A percentile compares a stretch with the other conserved stretches of the same genome.
These are phyloP conservation scores for Dasysyrphus albostriatus DNA, from an alignment of 2,888 invertebrate genomes.

Conservation along the genomic window DNA sequence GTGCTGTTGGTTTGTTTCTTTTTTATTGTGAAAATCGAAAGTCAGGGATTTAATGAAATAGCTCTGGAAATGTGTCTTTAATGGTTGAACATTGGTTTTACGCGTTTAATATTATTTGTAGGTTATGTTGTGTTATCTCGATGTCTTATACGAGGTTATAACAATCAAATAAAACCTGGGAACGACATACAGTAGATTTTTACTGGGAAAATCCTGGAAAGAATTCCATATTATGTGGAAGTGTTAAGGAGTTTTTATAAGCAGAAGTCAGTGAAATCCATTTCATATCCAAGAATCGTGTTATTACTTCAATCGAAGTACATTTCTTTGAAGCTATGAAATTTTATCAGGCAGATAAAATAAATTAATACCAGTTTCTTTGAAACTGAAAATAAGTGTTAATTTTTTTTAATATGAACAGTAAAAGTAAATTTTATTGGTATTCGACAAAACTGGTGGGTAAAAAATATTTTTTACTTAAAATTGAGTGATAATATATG, in stretches of 20 bases:
- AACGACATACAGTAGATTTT: constrained; percentile 60
- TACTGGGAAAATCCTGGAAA: constrained; percentile 27
- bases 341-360: constrained; percentile 1
- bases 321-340: background rate
- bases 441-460: background rate
- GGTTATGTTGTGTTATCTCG: constrained; percentile 59
- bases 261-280: background rate
- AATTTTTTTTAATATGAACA: background rate
- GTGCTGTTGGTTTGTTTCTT: constrained; percentile 8
- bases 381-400: background rate
- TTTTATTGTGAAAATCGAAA: constrained; percentile 14
- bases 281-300: background rate
- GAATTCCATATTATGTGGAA: background rate
- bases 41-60: constrained; percentile 58
- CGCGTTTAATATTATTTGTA: constrained; percentile 63
- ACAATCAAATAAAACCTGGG: constrained; percentile 67
- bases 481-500: background rate
- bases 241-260: no score
- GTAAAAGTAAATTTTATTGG: background rate
- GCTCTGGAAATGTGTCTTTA: constrained; percentile 60
- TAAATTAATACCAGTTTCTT: background rate
- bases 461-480: background rate
- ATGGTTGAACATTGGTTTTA: constrained; percentile 49
- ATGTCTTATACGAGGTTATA: constrained; percentile 54
- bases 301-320: constrained; percentile 6